Evolutionary conservation across 2,888 invertebrate species (phyloP), one percentile per base, ranked within the genome.

Genomic region (Noctua janthe): DNA sequence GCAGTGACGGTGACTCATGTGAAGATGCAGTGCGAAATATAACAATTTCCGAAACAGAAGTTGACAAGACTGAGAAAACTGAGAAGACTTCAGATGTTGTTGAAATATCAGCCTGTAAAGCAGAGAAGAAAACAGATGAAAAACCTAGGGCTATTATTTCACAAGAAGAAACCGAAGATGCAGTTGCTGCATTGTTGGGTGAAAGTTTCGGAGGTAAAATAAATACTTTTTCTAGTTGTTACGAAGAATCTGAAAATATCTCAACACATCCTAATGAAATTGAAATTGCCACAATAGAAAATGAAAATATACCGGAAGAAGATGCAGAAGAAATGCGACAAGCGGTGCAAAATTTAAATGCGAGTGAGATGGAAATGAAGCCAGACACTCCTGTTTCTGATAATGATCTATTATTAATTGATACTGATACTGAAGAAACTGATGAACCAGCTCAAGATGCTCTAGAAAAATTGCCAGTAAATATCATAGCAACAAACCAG

Each of bases 161-260:
- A 0, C 99, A 99, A 94, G 99, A 99, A 96, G 99, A 99, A 95
- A 99, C 99, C 0, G 99, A 98, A 94, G 99, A 99, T 94, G 99
- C 99, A 0, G 99, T 99, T 0, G 99, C 99, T 15, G 99, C 99
- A 1, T 95, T 99, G 51, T 95, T 99, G 77, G 99, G 98, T 49
- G 99, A 99, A 94, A 98, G 99, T 88, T 99, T 99, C 92, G 98
- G 98, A 2, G 98, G 97, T 29, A 97, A 97, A 91, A 94, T 94
- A 74, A 97, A 97, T 78, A 92, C 95, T 20, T 98, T 98, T 93
- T 96, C 96, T 66, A 97, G 97, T 90, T 97, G 97, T 89, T 97
- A 97, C 86, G 97, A 97, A 91, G 97, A 97, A 91, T 93, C 95
- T 74, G 95, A 97, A 95, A 94, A 86, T 93, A 95, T 92, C 94